A percentile compares a stretch with the other conserved stretches of the same genome.
phyloP scores from a whole-genome alignment of 2,113 vertebrate genomes.

The Callipepla squamata region DNA sequence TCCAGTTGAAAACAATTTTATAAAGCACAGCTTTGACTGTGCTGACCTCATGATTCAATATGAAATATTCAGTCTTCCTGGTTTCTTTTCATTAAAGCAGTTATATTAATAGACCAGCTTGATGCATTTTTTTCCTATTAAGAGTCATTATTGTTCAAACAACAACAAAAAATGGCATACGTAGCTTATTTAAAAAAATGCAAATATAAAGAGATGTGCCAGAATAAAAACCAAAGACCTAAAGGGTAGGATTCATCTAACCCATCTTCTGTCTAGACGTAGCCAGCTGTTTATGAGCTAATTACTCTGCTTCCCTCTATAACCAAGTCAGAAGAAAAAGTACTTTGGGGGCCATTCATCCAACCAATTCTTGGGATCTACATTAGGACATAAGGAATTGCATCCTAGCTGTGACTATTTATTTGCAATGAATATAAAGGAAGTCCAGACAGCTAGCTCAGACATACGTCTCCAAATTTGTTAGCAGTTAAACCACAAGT shows the following conservation, averaged over 20 bases:
- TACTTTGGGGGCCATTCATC: not conserved
- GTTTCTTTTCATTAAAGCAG: not conserved
- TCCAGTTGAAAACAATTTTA: not conserved
- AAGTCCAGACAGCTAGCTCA: not conserved
- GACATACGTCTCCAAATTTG: not conserved
- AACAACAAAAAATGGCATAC: not conserved
- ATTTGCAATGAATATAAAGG: not conserved
- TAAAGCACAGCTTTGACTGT: not conserved
- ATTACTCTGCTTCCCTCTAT: not conserved
- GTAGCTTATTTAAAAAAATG: not conserved
- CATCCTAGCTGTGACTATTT: not conserved
- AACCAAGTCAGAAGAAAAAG: constrained; percentile 21
- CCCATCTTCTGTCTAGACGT: not conserved
- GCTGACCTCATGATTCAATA: not conserved
- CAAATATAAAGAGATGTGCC: not conserved
- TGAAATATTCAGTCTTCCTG: not conserved
- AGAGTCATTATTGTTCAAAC: not conserved
- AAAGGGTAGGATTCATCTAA: not conserved
- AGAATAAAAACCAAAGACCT: not conserved
- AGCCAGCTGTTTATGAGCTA: not conserved
- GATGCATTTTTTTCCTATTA: not conserved
- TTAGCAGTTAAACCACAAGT: not conserved
- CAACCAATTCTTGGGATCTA: not conserved
- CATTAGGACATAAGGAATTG: not conserved
- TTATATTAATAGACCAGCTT: not conserved